Evolutionary conservation across 23 tunicate genomes (phyloP).

Genomic region (Corella eumyota): DNA sequence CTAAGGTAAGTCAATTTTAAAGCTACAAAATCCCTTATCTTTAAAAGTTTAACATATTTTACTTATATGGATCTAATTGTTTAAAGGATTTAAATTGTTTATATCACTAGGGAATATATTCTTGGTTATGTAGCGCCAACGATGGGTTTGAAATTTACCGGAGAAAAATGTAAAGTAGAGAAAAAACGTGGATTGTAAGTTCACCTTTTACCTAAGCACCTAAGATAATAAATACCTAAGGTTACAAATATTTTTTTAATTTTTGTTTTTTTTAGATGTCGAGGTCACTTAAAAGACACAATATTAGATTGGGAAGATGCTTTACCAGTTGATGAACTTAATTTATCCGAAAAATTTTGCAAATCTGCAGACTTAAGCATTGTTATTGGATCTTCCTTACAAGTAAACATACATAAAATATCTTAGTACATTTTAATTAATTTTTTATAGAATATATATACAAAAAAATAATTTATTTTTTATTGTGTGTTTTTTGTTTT

Average conservation of each 20-base stretch:
- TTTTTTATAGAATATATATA: neutral
- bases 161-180: slow-evolving; percentile 23
- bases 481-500: neutral
- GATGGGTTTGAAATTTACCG: slow-evolving; percentile 76
- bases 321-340: slow-evolving; percentile 57
- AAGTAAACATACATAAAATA: slow-evolving; percentile 19
- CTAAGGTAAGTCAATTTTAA: slow-evolving; percentile 10
- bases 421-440: neutral
- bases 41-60: too few relatives aligned
- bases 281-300: slow-evolving; percentile 50
- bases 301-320: slow-evolving; percentile 96
- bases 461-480: neutral
- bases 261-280: slow-evolving; percentile 46
- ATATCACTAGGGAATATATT: slow-evolving; percentile 36
- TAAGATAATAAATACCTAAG: too few relatives aligned
- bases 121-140: slow-evolving; percentile 65
- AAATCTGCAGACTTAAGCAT: slow-evolving; percentile 60
- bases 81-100: too few relatives aligned
- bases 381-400: slow-evolving; percentile 67
- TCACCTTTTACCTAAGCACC: too few relatives aligned
- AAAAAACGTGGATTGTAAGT: slow-evolving; percentile 49
- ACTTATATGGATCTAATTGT: too few relatives aligned
- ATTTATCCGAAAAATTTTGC: slow-evolving; percentile 49
- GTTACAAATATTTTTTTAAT: too few relatives aligned
- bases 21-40: too few relatives aligned